Base-by-base conservation (phyloP, 2,888 invertebrate species). In the Scaeva pyrastri region DNA sequence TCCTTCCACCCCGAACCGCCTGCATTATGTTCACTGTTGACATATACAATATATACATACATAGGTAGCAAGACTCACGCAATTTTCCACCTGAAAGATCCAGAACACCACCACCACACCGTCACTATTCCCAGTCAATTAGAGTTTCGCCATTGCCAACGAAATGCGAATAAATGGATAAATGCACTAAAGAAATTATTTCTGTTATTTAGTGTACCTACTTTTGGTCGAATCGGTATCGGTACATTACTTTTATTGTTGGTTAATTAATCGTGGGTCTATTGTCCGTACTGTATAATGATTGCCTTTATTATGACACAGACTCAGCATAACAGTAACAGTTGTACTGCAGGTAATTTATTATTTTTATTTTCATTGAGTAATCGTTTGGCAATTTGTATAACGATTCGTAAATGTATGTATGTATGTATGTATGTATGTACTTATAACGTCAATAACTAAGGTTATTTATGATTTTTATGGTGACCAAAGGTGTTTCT, bases 271-370 rank as follows among this genome's bases (percentile, higher is more conserved):
- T 73, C 56, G 56, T 48, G 56, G 36, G 58, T n/a, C 16, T 31
- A 23, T 23, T 58, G 58, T 23, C 16, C 16, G 23, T 52, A 60
- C 55, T 55, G 31, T 66, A 31, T 5, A 72, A 66, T 79, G 64
- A 73, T 66, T 31, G 56, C 23, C 58, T 79, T 39, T 26, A 58
- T 79, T 79, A 79, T 79, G 79, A 58, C 72, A 79, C 58, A 66
- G 79, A 50, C 72, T 73, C 50, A 66, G 64, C 45, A 23, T 19
- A 72, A 41, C 66, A 16, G 58, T 50, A 41, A 66, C 39, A 64
- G 45, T 64, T 12, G 45, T 45, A 11, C 10, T 72, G 72, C 43
- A 64, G 39, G 48, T 41, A 66, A 72, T 62, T 72, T 72, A 66
- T 72, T 55, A 56, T 72, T 64, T 31, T 19, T 10, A 21, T 48